These are phyloP conservation scores for Cyphomyrus discorhynchus DNA, from an alignment of 2,113 vertebrate species.

Conservation along the genomic window DNA sequence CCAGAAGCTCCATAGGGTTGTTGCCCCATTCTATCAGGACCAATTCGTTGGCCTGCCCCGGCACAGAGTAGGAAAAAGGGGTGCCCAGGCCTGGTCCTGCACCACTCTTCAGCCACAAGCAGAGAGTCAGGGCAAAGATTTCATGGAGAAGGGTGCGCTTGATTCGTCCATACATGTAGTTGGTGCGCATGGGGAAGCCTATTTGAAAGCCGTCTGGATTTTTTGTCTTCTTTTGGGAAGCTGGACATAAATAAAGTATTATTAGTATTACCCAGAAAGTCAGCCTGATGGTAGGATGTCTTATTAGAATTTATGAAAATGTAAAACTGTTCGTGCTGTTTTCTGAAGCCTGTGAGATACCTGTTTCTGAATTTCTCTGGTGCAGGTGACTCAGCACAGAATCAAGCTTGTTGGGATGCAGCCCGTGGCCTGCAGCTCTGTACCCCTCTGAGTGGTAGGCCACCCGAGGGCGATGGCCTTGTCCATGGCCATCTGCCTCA, in stretches of 20 bases:
- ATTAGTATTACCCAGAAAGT: background rate
- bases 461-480: slow-evolving; percentile 31
- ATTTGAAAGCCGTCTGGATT: slow-evolving; percentile 56
- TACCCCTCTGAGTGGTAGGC: slow-evolving; percentile 37
- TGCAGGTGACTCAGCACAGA: slow-evolving; percentile 58
- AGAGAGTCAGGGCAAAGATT: slow-evolving; percentile 65
- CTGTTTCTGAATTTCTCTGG: slow-evolving; percentile 35
- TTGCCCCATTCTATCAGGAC: slow-evolving; percentile 69
- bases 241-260: slow-evolving; percentile 35
- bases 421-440: slow-evolving; percentile 18
- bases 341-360: background rate
- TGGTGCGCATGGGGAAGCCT: slow-evolving; percentile 65
- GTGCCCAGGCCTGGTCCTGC: slow-evolving; percentile 54
- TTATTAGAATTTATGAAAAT: background rate
- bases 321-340: background rate
- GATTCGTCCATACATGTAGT: slow-evolving; percentile 65
- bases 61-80: slow-evolving; percentile 66
- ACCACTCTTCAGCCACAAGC: slow-evolving; percentile 61
- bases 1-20: slow-evolving; percentile 64
- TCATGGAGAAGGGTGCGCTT: slow-evolving; percentile 60
- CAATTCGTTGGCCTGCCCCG: slow-evolving; percentile 66
- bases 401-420: slow-evolving; percentile 54
- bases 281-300: background rate
- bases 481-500: slow-evolving; percentile 30
- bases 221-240: slow-evolving; percentile 39